Evolutionary conservation across 2,797 vertebrate genomes (phyloP).

Genomic region (Sebastes matsubarae): DNA sequence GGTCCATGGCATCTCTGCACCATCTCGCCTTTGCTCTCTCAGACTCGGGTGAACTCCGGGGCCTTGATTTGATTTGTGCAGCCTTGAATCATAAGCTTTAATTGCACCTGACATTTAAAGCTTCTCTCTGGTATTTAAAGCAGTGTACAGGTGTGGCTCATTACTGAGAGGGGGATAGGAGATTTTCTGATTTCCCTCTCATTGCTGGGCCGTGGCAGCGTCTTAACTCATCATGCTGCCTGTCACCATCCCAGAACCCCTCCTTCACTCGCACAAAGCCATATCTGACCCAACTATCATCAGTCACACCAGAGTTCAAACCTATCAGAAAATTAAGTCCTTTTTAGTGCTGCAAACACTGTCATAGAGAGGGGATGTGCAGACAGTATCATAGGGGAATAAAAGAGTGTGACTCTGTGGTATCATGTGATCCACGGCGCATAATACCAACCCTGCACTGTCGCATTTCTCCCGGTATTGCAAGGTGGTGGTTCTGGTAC

Average conservation of each 20-base stretch:
- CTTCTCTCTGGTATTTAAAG: constrained; percentile 88
- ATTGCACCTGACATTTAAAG: constrained; percentile 89
- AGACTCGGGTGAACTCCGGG: constrained; percentile 75
- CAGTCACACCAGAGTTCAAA: constrained; percentile 63
- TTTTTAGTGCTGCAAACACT: constrained; percentile 29
- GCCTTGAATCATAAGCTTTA: constrained; percentile 87
- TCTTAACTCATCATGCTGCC: constrained; percentile 75
- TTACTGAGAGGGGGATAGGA: constrained; percentile 79
- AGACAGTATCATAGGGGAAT: constrained; percentile 4
- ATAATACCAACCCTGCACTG: not conserved
- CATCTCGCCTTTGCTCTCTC: constrained; percentile 68
- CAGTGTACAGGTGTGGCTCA: constrained; percentile 88
- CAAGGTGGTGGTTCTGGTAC: constrained; percentile 81
- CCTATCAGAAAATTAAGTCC: constrained; percentile 45
- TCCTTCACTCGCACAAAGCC: constrained; percentile 51
- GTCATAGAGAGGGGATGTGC: constrained; percentile 13
- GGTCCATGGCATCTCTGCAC: constrained; percentile 62
- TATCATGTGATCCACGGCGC: constrained; percentile 18
- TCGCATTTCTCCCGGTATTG: not conserved
- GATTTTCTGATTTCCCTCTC: constrained; percentile 74
- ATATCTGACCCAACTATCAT: constrained; percentile 55
- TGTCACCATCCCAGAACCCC: constrained; percentile 57
- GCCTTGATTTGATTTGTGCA: constrained; percentile 86
- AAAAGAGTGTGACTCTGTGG: constrained; percentile 18
- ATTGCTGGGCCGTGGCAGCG: constrained; percentile 58